Evolutionary conservation across 2,888 invertebrate species (phyloP).

Genomic region (Amiota mariae): DNA sequence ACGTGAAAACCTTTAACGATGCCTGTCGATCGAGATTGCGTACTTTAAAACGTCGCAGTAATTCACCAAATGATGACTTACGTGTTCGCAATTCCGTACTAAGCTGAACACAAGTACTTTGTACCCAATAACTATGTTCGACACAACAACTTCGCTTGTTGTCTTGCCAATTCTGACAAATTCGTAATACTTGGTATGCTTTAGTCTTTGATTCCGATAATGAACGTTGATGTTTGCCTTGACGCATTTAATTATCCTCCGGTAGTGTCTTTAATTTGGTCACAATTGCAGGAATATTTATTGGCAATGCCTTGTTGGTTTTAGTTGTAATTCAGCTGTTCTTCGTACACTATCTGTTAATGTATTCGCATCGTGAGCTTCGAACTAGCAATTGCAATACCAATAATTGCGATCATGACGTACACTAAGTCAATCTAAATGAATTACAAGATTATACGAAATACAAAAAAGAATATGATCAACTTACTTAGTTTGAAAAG

Average conservation of each 20-base stretch:
- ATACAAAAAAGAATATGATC: neutral
- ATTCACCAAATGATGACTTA: constrained; percentile 67
- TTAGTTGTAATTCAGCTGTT: constrained; percentile 48
- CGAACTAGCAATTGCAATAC: constrained; percentile 48
- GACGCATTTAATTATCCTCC: constrained; percentile 69
- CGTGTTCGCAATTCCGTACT: constrained; percentile 59
- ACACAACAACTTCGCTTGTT: constrained; percentile 53
- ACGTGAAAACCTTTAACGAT: constrained; percentile 65
- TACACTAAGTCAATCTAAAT: constrained; percentile 82
- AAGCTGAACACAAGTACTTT: no score
- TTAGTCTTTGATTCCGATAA: constrained; percentile 82
- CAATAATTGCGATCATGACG: constrained; percentile 80
- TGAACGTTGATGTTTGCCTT: constrained; percentile 78
- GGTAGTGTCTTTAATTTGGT: constrained; percentile 76
- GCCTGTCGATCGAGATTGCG: constrained; percentile 71
- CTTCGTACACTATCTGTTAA: constrained; percentile 72
- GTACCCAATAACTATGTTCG: constrained; percentile 68
- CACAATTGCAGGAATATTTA: constrained; percentile 39
- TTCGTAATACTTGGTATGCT: constrained; percentile 88
- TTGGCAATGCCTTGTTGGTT: constrained; percentile 37
- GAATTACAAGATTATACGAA: neutral
- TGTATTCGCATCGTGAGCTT: constrained; percentile 63
- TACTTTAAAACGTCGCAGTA: constrained; percentile 69
- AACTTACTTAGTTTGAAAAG: constrained; percentile 80
- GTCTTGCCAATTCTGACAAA: constrained; percentile 75